These are phyloP conservation scores for Psittacula echo DNA, from an alignment of 2,797 vertebrate species.

Conservation along the genomic window DNA sequence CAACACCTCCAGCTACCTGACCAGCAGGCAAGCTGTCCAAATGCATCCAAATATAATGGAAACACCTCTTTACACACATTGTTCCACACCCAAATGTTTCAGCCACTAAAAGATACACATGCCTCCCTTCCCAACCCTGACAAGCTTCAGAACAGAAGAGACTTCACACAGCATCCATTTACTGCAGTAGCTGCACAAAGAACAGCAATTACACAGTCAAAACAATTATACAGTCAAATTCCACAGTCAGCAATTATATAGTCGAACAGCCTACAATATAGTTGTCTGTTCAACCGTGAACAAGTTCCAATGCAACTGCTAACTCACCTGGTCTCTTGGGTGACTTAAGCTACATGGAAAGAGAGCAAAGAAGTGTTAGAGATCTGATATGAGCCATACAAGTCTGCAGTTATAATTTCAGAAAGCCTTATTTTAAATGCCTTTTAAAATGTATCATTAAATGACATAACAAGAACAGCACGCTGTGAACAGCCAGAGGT, in stretches of 20 bases:
- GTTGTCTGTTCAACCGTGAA: neutral
- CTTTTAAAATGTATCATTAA: neutral
- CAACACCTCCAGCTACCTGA: neutral
- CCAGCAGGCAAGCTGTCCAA: neutral
- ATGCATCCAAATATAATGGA: neutral
- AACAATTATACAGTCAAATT: neutral
- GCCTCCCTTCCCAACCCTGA: neutral
- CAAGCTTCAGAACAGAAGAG: neutral
- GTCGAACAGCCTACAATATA: neutral
- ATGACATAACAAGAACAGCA: neutral
- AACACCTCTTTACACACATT: neutral
- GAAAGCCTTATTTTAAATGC: neutral
- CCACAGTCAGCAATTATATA: neutral
- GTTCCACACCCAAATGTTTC: neutral
- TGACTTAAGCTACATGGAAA: constrained; percentile 90
- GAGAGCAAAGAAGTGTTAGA: constrained; percentile 62
- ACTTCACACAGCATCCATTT: neutral
- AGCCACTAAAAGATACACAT: neutral
- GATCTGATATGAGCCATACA: neutral
- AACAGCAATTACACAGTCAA: neutral
- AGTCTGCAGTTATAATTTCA: neutral
- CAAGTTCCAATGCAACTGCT: neutral
- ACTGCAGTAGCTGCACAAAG: neutral
- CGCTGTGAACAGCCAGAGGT: neutral
- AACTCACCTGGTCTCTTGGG: constrained; percentile 95